These are phyloP conservation scores for Ascidia mentula DNA, from an alignment of 23 tunicate species.

Conservation along the genomic window DNA sequence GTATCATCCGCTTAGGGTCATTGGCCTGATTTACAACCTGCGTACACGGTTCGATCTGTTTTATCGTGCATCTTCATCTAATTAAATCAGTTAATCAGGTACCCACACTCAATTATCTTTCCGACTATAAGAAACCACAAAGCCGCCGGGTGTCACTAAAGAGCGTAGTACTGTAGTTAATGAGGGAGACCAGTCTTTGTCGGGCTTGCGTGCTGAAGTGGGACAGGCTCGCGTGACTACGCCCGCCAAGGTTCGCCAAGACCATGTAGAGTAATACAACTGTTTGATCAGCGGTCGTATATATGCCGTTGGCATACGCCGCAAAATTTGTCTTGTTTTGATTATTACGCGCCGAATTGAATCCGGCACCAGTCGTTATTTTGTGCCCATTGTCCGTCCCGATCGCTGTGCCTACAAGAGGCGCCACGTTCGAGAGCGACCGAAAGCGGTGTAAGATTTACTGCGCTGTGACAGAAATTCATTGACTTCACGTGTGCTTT, in stretches of 20 bases:
- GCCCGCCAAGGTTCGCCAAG: neutral
- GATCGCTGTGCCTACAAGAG: slow-evolving; percentile 3
- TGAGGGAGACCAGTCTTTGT: no score
- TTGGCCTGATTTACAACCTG: neutral
- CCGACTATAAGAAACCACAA: no score
- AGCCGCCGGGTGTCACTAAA: neutral
- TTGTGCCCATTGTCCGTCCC: slow-evolving; percentile 5
- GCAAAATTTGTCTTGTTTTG: neutral
- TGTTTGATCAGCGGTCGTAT: neutral
- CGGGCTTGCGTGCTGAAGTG: neutral
- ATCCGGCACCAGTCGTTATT: slow-evolving; percentile 7
- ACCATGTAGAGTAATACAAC: neutral
- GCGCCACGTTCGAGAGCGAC: slow-evolving; percentile 9
- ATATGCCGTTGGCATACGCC: slow-evolving; percentile 6
- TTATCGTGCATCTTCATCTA: no score
- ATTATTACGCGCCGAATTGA: slow-evolving; percentile 8
- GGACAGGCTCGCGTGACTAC: neutral
- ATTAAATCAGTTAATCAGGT: no score
- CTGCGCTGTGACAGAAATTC: neutral
- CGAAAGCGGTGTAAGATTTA: neutral
- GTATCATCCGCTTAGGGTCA: neutral
- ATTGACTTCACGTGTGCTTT: neutral
- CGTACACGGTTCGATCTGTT: neutral
- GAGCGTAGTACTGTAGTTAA: neutral
- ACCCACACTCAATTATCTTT: no score